These are phyloP conservation scores for Cassiopea xamachana DNA, from an alignment of 30 jellyfish, hydroid and myxozoan genomes.

Conservation along the genomic window DNA sequence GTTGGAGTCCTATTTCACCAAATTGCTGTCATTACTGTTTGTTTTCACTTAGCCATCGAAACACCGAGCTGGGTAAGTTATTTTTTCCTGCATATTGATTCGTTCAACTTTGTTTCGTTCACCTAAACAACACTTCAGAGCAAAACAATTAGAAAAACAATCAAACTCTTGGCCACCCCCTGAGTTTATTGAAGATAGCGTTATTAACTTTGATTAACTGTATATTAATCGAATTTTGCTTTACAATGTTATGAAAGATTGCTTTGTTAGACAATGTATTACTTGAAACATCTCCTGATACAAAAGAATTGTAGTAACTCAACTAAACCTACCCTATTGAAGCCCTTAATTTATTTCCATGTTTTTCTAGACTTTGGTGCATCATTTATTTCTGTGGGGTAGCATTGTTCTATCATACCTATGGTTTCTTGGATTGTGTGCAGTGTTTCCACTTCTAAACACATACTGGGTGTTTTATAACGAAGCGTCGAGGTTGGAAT, in stretches of 20 bases:
- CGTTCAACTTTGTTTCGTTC: too few relatives aligned
- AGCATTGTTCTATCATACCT: conserved; percentile 78
- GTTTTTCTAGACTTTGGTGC: conserved; percentile 77
- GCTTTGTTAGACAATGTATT: too few relatives aligned
- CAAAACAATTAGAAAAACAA: too few relatives aligned
- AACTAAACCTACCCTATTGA: background rate
- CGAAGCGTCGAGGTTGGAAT: conserved; percentile 65
- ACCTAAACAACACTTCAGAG: too few relatives aligned
- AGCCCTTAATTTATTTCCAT: background rate
- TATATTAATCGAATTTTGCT: too few relatives aligned
- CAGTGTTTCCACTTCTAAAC: conserved; percentile 38
- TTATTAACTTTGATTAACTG: too few relatives aligned
- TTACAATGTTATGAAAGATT: too few relatives aligned
- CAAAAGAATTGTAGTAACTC: too few relatives aligned
- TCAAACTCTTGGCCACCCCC: too few relatives aligned
- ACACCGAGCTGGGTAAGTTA: conserved; percentile 91
- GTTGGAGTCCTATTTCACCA: conserved; percentile 85
- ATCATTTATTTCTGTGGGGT: conserved; percentile 83
- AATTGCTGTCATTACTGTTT: conserved; percentile 84
- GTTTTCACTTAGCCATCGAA: conserved; percentile 89
- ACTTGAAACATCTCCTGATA: too few relatives aligned
- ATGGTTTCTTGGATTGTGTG: conserved; percentile 76
- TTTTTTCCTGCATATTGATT: background rate
- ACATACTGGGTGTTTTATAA: conserved; percentile 77
- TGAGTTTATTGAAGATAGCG: too few relatives aligned